Conservation (phyloP, 2,888 invertebrate genomes). For the Torymus texanus region DNA sequence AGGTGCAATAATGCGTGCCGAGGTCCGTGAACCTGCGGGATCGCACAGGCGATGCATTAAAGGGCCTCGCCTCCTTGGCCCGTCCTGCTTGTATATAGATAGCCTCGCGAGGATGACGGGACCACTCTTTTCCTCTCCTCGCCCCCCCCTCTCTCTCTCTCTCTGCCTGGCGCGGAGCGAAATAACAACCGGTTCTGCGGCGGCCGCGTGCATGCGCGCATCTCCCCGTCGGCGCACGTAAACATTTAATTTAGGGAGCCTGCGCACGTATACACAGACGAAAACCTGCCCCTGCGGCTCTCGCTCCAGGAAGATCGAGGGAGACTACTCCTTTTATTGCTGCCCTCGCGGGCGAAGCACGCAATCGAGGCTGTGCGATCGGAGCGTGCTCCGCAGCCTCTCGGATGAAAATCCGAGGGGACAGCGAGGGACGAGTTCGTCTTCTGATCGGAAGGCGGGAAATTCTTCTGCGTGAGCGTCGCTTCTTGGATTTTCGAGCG, state of each 20-base stretch:
- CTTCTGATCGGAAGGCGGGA: not conserved
- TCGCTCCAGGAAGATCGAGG: not conserved
- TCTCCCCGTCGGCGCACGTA: conserved; percentile 48
- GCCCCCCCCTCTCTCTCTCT: not conserved
- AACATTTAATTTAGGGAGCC: conserved; percentile 55
- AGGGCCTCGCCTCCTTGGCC: conserved; percentile 28
- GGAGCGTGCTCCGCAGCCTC: not conserved
- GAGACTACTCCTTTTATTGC: conserved; percentile 11
- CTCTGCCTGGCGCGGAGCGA: conserved; percentile 21
- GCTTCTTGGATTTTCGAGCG: not conserved
- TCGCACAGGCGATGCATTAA: conserved; percentile 31
- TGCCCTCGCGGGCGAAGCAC: conserved; percentile 2
- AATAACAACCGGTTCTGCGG: conserved; percentile 52
- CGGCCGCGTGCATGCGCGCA: too few species aligned
- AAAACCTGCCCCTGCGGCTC: conserved; percentile 32
- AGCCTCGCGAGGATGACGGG: not conserved
- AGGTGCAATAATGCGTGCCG: conserved; percentile 52
- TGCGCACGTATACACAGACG: conserved; percentile 18
- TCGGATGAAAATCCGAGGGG: conserved; percentile 26
- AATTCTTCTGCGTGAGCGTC: not conserved
- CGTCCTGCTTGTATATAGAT: not conserved
- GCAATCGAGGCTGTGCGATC: conserved; percentile 18
- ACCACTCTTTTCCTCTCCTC: not conserved
- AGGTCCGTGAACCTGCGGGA: conserved; percentile 53
- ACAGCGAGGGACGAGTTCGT: conserved; percentile 22